Percentiles rank a stretch among this genome's conserved stretches.
Conservation (phyloP, 2,797 vertebrate species). For the Petrocephalus schoutedeni region DNA sequence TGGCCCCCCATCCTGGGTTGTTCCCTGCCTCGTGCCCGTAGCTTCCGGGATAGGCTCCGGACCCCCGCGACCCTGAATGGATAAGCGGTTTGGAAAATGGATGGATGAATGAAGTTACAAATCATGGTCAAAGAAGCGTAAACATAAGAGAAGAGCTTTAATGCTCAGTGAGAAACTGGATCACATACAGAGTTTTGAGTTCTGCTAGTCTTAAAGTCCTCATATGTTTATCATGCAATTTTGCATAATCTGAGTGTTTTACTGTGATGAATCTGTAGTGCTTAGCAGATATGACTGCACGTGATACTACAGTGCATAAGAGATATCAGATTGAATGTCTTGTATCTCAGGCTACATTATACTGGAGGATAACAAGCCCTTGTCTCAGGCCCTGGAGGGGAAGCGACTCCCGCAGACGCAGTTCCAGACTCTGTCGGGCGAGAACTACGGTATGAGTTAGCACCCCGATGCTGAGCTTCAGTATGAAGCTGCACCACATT, state of each 20-base stretch:
- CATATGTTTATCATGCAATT: neutral
- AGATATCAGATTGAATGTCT: neutral
- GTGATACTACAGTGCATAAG: neutral
- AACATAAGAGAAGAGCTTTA: neutral
- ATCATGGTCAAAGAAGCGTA: neutral
- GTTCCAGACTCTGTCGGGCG: conserved; percentile 31
- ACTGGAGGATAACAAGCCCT: conserved; percentile 37
- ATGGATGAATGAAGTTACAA: neutral
- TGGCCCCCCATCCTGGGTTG: too few relatives aligned
- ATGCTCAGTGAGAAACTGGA: neutral
- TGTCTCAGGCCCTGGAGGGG: conserved; percentile 28
- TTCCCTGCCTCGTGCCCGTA: too few relatives aligned
- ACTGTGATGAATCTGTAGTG: neutral
- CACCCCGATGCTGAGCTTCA: neutral
- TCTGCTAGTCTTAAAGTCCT: neutral
- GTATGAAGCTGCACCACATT: neutral
- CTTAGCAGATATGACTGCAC: neutral
- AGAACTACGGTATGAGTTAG: conserved; percentile 33
- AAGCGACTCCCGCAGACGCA: conserved; percentile 35
- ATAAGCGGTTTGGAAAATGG: too few relatives aligned
- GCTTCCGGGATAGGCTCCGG: too few relatives aligned
- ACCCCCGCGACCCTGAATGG: too few relatives aligned
- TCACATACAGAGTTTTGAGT: neutral
- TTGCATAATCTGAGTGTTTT: neutral
- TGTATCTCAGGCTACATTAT: conserved; percentile 32